Percentiles rank a stretch among this genome's conserved stretches.
phyloP scores from a whole-genome alignment of 1,140 invertebrate genomes.

The Metopolophium dirhodum region DNA sequence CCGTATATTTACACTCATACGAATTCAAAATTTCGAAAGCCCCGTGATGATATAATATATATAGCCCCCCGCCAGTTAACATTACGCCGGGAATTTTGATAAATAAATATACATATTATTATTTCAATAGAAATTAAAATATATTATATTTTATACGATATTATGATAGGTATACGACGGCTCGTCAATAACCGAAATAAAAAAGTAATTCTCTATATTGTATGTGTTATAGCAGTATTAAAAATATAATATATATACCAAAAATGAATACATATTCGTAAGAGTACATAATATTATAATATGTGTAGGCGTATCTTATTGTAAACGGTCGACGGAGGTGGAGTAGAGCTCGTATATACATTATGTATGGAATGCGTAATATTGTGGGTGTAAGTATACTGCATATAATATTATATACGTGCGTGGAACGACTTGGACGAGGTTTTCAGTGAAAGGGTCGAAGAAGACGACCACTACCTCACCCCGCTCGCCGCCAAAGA shows the following conservation, averaged over 20 bases:
- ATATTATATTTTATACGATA: background rate
- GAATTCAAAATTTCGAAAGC: background rate
- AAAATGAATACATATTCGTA: background rate
- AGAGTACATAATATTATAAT: background rate
- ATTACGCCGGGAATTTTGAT: background rate
- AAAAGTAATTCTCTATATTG: background rate
- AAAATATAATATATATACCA: constrained; percentile 2
- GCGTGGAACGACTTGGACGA: background rate
- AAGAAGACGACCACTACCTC: background rate
- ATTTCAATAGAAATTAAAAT: too few species aligned
- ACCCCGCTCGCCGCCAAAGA: background rate
- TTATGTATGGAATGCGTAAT: background rate
- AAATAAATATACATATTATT: background rate
- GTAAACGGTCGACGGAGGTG: background rate
- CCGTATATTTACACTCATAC: background rate
- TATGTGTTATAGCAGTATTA: background rate
- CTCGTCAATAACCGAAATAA: background rate
- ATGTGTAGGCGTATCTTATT: background rate
- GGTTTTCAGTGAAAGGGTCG: background rate
- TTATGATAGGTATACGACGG: background rate
- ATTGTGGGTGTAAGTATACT: background rate
- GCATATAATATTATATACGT: background rate
- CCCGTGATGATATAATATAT: background rate
- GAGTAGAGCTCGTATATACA: background rate
- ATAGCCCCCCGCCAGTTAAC: background rate